Percentiles rank a stretch among this genome's conserved stretches.
phyloP scores from a whole-genome alignment of 2,888 invertebrate species.

The Yponomeuta evonymella region DNA sequence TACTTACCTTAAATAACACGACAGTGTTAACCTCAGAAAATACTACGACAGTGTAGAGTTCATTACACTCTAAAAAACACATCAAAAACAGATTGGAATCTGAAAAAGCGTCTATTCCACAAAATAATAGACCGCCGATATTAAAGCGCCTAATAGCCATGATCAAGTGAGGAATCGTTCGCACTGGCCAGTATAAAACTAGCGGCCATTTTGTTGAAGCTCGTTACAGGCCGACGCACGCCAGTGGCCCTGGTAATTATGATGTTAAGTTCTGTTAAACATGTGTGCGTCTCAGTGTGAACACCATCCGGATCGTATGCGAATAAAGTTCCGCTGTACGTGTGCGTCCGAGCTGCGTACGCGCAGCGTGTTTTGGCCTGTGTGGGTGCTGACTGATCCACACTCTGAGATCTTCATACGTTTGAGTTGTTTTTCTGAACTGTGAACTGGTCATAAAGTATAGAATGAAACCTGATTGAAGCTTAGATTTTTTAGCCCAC shows the following conservation, averaged over 20 bases:
- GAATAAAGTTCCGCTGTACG: conserved; percentile 36
- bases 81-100: not conserved
- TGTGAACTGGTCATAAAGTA: too few species aligned
- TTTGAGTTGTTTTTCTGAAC: too few species aligned
- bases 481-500: too few species aligned
- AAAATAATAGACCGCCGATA: not conserved
- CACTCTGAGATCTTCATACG: too few species aligned
- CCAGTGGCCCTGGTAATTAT: conserved; percentile 72
- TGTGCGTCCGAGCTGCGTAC: conserved; percentile 35
- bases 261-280: conserved; percentile 42
- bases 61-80: not conserved
- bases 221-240: conserved; percentile 73
- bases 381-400: conserved; percentile 20
- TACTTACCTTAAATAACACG: not conserved
- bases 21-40: too few species aligned
- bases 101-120: not conserved
- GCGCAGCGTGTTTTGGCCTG: conserved; percentile 24
- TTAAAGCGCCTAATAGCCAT: conserved; percentile 27
- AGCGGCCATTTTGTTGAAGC: conserved; percentile 73
- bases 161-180: conserved; percentile 52
- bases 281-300: conserved; percentile 40
- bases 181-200: conserved; percentile 51
- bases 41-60: not conserved
- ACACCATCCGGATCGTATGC: conserved; percentile 31
- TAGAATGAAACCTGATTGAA: too few species aligned